Conservation (phyloP, 2,888 invertebrate genomes). For the Halocaridina rubra region DNA sequence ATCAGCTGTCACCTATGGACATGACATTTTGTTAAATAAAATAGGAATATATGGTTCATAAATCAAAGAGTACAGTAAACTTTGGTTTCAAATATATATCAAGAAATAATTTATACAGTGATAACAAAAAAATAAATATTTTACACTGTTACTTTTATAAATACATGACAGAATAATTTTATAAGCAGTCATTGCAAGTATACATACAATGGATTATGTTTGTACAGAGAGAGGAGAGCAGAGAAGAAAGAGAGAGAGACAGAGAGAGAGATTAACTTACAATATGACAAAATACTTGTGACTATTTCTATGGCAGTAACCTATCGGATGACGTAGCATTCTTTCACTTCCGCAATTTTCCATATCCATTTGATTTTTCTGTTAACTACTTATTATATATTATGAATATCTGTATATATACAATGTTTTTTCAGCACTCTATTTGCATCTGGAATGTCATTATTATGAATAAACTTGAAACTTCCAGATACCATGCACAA, state of each 20-base stretch:
- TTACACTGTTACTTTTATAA: slow-evolving; percentile 38
- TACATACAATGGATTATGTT: slow-evolving; percentile 50
- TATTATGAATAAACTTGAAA: neutral
- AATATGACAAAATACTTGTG: slow-evolving; percentile 58
- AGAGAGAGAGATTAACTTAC: slow-evolving; percentile 46
- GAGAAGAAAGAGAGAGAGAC: too few relatives aligned
- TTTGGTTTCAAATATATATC: slow-evolving; percentile 52
- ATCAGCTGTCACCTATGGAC: too few relatives aligned
- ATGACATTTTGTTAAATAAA: too few relatives aligned
- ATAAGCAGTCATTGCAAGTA: slow-evolving; percentile 25
- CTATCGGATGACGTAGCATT: slow-evolving; percentile 41
- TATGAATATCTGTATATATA: slow-evolving; percentile 54
- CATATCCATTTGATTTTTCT: slow-evolving; percentile 47
- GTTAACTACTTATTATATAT: slow-evolving; percentile 46
- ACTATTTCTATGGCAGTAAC: slow-evolving; percentile 52
- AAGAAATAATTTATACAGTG: slow-evolving; percentile 44
- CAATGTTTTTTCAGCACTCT: too few relatives aligned
- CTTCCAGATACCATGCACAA: slow-evolving; percentile 1
- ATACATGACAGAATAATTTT: slow-evolving; percentile 38
- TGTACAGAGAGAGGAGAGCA: too few relatives aligned
- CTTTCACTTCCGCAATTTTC: slow-evolving; percentile 9
- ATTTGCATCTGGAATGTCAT: slow-evolving; percentile 38
- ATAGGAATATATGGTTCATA: slow-evolving; percentile 54
- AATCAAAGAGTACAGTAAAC: slow-evolving; percentile 48
- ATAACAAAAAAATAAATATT: slow-evolving; percentile 43